Evolutionary conservation across 2,113 vertebrate genomes (phyloP), one percentile per base, ranked within the genome.

Genomic region (Morone chrysops): DNA sequence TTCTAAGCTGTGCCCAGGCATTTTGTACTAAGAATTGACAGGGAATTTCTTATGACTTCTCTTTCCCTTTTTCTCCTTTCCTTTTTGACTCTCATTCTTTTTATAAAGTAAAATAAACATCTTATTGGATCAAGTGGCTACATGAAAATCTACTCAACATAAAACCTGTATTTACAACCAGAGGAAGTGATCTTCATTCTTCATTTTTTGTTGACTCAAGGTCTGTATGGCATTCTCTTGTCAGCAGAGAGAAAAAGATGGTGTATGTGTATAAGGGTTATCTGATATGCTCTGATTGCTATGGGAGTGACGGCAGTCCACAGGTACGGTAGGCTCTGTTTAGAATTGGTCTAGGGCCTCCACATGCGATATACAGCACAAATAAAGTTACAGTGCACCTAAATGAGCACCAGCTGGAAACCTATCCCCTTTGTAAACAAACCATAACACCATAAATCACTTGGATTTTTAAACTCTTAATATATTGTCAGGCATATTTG

Each of bases 251-350:
- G 71, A 50, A 25, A 47, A 66, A 47, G 45, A 48, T 36, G 40
- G 18, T 47, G 7, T 69, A 18, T 69, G 69, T 81, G 56, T 65
- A 22, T 65, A 8, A 43, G 1, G 43, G 77, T 84, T 68, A 85
- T 90, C 83, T 87, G 81, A 84, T 86, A 75, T 47, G 57, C 66
- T 70, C 59, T 71, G 81, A 88, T 88, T 86, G 70, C 76, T 83
- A 48, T 74, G 62, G 0, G 54, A 81, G 71, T 71, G 50, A 84
- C 45, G 0, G 12, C 73, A 12, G 16, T 22, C 40, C 22, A n/a
- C 66, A 20, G 75, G 36, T 65, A 45, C 57, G 40, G 69, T 5
- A 17, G 16, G 13, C 77, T 80, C 31, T 41, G 18, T 70, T 66
- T 54, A 60, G 20, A 68, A 70, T 18, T 7, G 20, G 9, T 54